These are phyloP conservation scores for Spilogale gracilis DNA, from an alignment of 2,113 vertebrate species.

Conservation along the genomic window DNA sequence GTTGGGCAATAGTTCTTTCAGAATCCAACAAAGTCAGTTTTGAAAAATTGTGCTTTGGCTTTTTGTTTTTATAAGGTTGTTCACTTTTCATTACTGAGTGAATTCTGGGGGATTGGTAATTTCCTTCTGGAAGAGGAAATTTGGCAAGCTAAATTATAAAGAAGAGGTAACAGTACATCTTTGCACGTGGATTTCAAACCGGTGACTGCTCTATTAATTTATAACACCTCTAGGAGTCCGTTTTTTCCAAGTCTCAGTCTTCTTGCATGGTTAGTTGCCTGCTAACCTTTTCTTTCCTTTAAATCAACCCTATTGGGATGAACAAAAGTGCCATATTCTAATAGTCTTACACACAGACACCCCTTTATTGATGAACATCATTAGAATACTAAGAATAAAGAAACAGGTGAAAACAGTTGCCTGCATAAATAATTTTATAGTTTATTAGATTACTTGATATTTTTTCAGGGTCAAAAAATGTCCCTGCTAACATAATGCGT, in stretches of 20 bases:
- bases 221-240: neutral
- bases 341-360: neutral
- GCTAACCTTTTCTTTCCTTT: neutral
- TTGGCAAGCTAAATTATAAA: constrained; percentile 30
- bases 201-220: neutral
- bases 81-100: constrained; percentile 44
- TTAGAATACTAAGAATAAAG: neutral
- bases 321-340: neutral
- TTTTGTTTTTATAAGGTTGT: constrained; percentile 1
- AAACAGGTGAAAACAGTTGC: neutral
- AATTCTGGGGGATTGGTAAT: constrained; percentile 47
- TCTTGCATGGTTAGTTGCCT: neutral
- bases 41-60: constrained; percentile 53
- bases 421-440: neutral
- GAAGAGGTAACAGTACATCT: neutral
- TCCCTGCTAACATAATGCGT: neutral
- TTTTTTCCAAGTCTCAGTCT: neutral
- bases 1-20: neutral
- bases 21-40: neutral
- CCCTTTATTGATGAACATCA: neutral
- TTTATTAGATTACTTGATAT: constrained; percentile 18
- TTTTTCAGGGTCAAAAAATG: constrained; percentile 21
- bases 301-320: neutral
- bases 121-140: constrained; percentile 63
- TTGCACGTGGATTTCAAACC: neutral